Evolutionary conservation across 2,113 vertebrate genomes (phyloP).

Genomic region (Psittacula cyanocephala): DNA sequence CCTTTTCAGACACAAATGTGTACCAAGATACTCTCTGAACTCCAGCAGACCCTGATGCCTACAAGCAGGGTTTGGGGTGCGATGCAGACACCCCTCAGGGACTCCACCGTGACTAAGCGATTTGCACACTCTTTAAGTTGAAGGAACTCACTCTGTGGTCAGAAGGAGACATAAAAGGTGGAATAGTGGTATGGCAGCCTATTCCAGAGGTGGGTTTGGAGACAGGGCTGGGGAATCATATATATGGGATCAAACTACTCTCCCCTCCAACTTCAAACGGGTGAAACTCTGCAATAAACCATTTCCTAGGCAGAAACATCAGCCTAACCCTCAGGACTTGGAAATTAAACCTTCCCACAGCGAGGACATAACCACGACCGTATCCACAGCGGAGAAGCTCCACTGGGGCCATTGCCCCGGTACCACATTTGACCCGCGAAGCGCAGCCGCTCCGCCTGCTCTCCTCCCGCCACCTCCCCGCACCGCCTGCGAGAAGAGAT

Average conservation of each 20-base stretch:
- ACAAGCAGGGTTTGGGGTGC: fast-evolving
- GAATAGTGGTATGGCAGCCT: background rate
- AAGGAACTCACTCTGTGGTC: background rate
- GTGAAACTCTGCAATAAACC: background rate
- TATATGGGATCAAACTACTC: no score
- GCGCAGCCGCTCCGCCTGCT: background rate
- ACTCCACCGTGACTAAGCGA: no score
- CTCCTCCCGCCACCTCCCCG: no score
- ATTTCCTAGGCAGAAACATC: background rate
- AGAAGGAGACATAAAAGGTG: background rate
- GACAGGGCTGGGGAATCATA: background rate
- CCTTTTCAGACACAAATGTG: background rate
- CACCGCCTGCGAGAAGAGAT: no score
- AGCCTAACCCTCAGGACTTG: background rate
- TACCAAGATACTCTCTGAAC: background rate
- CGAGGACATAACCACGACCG: fast-evolving
- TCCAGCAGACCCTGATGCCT: background rate
- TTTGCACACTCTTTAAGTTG: background rate
- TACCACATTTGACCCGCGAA: background rate
- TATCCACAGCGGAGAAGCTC: fast-evolving
- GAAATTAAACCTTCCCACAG: fast-evolving
- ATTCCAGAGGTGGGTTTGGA: background rate
- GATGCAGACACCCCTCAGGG: background rate
- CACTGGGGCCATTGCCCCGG: no score
- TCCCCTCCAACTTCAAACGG: background rate